Percentiles rank a stretch among this genome's conserved stretches.
Evolutionary conservation across 2,797 vertebrate species (phyloP).

Genomic region (Sciaenops ocellatus): DNA sequence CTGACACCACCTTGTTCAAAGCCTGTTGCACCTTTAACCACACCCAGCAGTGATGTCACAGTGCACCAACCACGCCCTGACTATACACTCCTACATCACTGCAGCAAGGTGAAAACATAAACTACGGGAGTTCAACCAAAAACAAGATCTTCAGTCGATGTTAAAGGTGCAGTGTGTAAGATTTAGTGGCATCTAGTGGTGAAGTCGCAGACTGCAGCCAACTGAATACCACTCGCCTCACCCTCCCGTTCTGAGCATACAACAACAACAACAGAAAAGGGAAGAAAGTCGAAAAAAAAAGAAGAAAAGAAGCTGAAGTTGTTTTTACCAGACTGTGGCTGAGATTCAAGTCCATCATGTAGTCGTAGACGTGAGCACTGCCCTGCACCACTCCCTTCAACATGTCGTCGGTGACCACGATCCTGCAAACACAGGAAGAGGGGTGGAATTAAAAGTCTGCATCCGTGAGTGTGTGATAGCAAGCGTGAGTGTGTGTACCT

Average conservation of each 20-base stretch:
- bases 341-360: slow-evolving; percentile 83
- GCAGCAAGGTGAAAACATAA: not conserved
- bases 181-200: no score
- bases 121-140: not conserved
- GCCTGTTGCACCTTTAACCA: not conserved
- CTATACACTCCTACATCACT: not conserved
- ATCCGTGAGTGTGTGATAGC: not conserved
- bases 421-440: slow-evolving; percentile 77
- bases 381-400: slow-evolving; percentile 76
- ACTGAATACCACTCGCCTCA: no score
- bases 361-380: slow-evolving; percentile 87
- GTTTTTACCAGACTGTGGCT: slow-evolving; percentile 86
- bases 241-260: no score
- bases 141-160: not conserved
- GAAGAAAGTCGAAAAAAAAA: no score
- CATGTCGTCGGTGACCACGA: slow-evolving; percentile 87
- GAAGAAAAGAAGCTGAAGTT: not conserved
- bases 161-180: no score
- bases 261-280: no score
- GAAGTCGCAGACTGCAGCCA: no score
- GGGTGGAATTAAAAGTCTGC: not conserved
- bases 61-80: not conserved
- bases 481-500: slow-evolving; percentile 78
- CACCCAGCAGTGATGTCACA: not conserved
- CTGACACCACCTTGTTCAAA: not conserved